A percentile compares a stretch with the other conserved stretches of the same genome.
These are phyloP conservation scores for Larimichthys crocea DNA, from an alignment of 2,113 vertebrate species.

Conservation along the genomic window DNA sequence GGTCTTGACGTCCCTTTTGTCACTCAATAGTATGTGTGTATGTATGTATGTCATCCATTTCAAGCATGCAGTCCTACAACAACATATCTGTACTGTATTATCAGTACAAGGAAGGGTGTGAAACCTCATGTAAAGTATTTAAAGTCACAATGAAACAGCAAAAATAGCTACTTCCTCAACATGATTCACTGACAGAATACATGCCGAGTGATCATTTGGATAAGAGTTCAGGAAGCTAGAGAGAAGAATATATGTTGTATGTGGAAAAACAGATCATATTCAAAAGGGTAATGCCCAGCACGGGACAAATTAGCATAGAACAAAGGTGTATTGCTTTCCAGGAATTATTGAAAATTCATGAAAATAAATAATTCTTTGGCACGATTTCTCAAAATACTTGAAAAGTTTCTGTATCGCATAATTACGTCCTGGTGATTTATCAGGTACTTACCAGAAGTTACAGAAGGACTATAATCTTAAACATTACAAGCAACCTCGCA, in stretches of 20 bases:
- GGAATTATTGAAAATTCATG: not conserved
- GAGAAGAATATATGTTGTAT: not conserved
- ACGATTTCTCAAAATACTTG: not conserved
- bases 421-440: constrained; percentile 9
- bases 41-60: not conserved
- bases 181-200: not conserved
- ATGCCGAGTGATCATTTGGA: not conserved
- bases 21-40: not conserved
- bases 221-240: not conserved
- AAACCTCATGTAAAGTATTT: constrained; percentile 29
- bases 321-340: not conserved
- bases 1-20: constrained; percentile 65
- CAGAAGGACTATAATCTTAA: not conserved
- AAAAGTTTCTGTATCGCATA: not conserved
- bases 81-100: constrained; percentile 19
- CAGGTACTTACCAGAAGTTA: not conserved
- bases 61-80: constrained; percentile 37
- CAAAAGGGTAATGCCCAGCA: too few relatives aligned
- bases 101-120: constrained; percentile 32
- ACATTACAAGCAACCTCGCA: not conserved
- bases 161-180: constrained; percentile 10
- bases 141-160: constrained; percentile 27
- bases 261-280: not conserved
- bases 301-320: not conserved
- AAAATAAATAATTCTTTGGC: not conserved